Evolutionary conservation across 2,888 invertebrate genomes (phyloP), one percentile per base, ranked within the genome.

Genomic region (Caenorhabditis macrosperma): DNA sequence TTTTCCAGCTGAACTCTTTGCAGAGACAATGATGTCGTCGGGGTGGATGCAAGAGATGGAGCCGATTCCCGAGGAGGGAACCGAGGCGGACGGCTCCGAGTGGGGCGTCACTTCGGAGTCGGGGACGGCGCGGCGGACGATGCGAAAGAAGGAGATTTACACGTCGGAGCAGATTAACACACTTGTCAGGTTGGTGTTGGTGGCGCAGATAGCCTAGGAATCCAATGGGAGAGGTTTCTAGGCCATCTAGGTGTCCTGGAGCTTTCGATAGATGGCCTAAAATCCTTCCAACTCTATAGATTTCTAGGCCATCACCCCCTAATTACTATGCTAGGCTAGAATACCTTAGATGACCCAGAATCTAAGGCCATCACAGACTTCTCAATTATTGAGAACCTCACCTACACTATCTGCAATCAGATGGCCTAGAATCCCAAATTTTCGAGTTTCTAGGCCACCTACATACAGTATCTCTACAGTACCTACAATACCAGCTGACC

Each of bases 141-240:
- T 72, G 64, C 66, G 89, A 26, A 82, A 85, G 57, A 78, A 82
- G 61, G 89, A 89, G 74, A 76, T 89, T 12, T 88, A 87, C 83
- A 89, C 87, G 26, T 86, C 88, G 24, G 89, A 89, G 54, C 88
- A 89, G 82, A 84, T 89, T 54, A 88, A 89, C 78, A 89, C 89
- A 10, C 83, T 90, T 7, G 87, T 89, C 57, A 89, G 88, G 89
- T 90, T 35, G 61, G 78, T 52, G 28, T 22, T 30, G 30, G 24
- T 2, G 33, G n/a, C 20, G n/a, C n/a, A n/a, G 52, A n/a, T 2
- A 17, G 10, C 35, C n/a, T 26, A 57, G 35, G 4, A 15, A 24
- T 10, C 35, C 3, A 22, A 30, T 12, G n/a, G n/a, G n/a, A 24
- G 41, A 41, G 10, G 41, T 41, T 41, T 41, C 41, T 41, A 41